Base-by-base conservation (phyloP, 2,888 invertebrate genomes). In the Tillus elongatus region DNA sequence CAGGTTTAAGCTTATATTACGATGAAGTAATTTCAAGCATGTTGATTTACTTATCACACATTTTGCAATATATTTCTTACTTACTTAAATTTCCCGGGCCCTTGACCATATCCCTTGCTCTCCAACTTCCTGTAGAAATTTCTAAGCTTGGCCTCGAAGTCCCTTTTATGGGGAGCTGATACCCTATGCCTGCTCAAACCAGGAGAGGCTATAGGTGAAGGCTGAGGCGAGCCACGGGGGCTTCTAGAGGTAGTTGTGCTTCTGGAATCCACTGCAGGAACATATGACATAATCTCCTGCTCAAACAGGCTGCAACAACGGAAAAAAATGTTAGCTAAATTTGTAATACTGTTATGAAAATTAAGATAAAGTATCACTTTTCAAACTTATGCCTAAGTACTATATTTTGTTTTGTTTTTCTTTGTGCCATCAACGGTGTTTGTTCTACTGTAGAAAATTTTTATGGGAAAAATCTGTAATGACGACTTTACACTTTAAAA, bases 211-310 rank as follows among this genome's bases (percentile, higher is more conserved):
- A 78, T 79, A 2, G 82, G 83, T 3, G 82, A 82, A 10, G 72
- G 69, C 44, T 84, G 81, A 30, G 77, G 76, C 39, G 78, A 79
- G 34, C 69, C 70, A 40, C 73, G 52, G 31, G 72, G 76, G 51
- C 71, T 74, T 50, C 70, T 66, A 59, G 50, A 61, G 57, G 38
- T 39, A 10, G 42, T 44, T 13, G 46, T 35, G 19, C 49, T 43
- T 36, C 49, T 48, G 49, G 68, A 68, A 47, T 71, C 71, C 49
- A 73, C 72, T 3, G 77, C 75, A 45, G 90, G 93, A 58, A 93
- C 87, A 70, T 92, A 93, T 53, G 91, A 91, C 93, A 95, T 92
- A 60, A 95, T 93, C 75, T 95, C 93, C 74, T 95, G 89, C 69
- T 96, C 95, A 73, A 95, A 93, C 57, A 93, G 79, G 75, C 95